Evolutionary conservation across 2,888 invertebrate genomes (phyloP), one percentile per base, ranked within the genome.

Genomic region (Platerodrilus igneus): DNA sequence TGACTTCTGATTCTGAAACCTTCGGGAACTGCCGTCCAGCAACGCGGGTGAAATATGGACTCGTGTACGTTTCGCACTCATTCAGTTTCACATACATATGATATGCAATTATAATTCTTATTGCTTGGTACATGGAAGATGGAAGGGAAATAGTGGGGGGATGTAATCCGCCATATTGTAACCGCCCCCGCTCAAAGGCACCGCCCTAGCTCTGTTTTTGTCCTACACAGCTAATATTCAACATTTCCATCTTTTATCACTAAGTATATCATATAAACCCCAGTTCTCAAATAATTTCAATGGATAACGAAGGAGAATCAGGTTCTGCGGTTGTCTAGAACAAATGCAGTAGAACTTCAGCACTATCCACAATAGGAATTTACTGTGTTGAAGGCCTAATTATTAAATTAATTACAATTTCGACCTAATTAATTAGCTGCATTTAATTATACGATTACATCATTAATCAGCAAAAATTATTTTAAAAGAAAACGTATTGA

Each of bases 61-160:
- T 52, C 52, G 30, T 29, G 41, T 34, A 47, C 43, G 45, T 43
- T 45, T 48, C 55, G 47, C 46, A 50, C 50, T 51, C 51, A 50
- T 48, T 51, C 48, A 60, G 56, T 59, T 58, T 59, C 57, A 59
- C 61, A 59, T 62, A 63, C 63, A 64, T 64, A 67, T 66, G 63
- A 65, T 64, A 66, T 65, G 66, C 64, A 67, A 66, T 67, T 66
- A 66, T 66, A 66, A 66, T 66, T 66, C 65, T 59, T 59, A 56
- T 63, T 64, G 66, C 63, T 64, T 61, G 64, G 63, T 63, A 62
- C 60, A 52, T 48, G 55, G 53, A 54, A 57, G 55, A 51, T 54
- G 58, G 60, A 58, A 62, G 63, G 58, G 58, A 52, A 53, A 44
- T 50, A 57, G 61, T 57, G 63, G 62, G 60, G 62, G 62, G 59